Conservation (phyloP, 2,113 vertebrate genomes). For the Rhea americana region DNA sequence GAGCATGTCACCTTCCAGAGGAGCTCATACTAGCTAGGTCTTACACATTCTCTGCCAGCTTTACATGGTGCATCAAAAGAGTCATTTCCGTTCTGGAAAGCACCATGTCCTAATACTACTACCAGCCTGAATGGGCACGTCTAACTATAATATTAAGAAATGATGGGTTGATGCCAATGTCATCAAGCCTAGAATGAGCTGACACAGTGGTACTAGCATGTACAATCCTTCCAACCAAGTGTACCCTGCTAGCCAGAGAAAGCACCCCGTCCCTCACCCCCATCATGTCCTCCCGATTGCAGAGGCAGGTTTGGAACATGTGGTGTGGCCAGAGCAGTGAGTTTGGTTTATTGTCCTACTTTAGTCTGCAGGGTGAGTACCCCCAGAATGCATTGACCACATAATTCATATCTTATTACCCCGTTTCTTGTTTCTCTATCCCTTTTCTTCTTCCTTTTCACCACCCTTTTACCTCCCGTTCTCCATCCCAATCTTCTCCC, state of each 20-base stretch:
- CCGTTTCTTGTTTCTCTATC: background rate
- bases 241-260: background rate
- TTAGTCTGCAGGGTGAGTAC: background rate
- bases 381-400: background rate
- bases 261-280: background rate
- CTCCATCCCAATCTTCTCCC: background rate
- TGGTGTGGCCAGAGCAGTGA: too few relatives aligned
- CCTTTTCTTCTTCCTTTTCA: background rate
- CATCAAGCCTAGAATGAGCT: background rate
- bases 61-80: background rate
- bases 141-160: background rate
- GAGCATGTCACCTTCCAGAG: background rate
- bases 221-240: background rate
- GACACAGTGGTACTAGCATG: background rate
- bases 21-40: background rate
- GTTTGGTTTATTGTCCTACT: background rate
- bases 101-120: background rate
- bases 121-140: background rate
- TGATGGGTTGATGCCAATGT: background rate
- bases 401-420: too few relatives aligned
- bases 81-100: background rate
- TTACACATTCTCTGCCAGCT: background rate
- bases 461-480: background rate
- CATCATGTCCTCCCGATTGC: background rate
- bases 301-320: background rate